Base-by-base conservation (phyloP, 2,888 invertebrate genomes). In the Coenonympha glycerion region DNA sequence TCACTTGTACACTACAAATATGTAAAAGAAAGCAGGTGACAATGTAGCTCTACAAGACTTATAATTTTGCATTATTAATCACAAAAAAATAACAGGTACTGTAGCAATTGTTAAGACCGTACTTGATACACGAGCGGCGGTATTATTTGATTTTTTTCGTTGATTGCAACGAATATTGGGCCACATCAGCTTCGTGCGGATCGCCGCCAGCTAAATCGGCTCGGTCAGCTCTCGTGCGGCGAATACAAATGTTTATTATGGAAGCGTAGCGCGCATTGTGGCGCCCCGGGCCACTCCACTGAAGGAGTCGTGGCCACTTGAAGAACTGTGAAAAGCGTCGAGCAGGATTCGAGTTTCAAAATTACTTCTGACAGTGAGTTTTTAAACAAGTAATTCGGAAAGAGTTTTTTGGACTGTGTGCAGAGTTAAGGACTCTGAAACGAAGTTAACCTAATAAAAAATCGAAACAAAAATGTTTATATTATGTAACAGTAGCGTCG, bases 181-280 rank as follows among this genome's bases (percentile, higher is more conserved):
- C 53, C 42, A 54, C 46, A 47, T 54, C n/a, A n/a, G n/a, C n/a
- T n/a, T n/a, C n/a, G 52, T 50, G 39, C 47, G 45, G 21, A 36
- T 52, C 52, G 62, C 66, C 61, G 40, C 55, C 52, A 60, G 63
- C 64, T 50, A 62, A 62, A 59, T 61, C 51, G 52, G 64, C 62
- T 52, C 55, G 63, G 62, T 58, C 60, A 60, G 60, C 52, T 41
- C 34, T 42, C 62, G 61, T 59, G 62, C 53, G 49, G 42, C 51
- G 86, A 82, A 86, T 86, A 86, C 84, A 81, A 85, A 87, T 87
- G 82, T 85, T 83, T 79, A 84, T 81, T 79, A 78, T 79, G 74
- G 71, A 65, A 69, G 77, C 84, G 84, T 83, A 82, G 84, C 80
- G 66, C 70, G 69, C 72, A 79, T 80, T 80, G 80, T 79, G 63